Base-by-base conservation (phyloP, 2,888 invertebrate species). In the Ligdia adustata region DNA sequence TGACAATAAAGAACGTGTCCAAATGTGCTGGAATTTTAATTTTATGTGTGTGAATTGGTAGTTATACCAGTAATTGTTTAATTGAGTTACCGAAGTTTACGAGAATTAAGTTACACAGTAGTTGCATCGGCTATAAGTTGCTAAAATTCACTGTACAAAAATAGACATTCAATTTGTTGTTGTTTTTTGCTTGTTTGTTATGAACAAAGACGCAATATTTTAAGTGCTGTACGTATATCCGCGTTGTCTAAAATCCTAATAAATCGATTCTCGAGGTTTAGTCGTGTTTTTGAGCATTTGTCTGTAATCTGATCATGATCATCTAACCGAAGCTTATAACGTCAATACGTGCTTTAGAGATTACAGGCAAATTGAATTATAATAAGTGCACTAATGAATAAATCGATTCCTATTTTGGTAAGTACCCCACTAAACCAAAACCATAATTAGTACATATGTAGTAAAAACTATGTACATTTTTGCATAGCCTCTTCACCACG, bases 311-410 rank as follows among this genome's bases (percentile, higher is more conserved):
- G 22, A 15, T 33, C 20, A 33, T 0, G 32, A 3, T 9, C 34
- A 45, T 45, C 26, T 5, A 29, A 35, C 13, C 35, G n/a, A 16
- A 42, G 34, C 43, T 47, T 41, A 38, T 42, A n/a, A n/a, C 46
- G 45, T 33, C 26, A 27, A 22, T n/a, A n/a, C 37, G 27, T 37
- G 37, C 11, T 37, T 3, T 16, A n/a, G 12, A 26, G 37, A 37
- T 37, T 54, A 49, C 38, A 52, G n/a, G n/a, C n/a, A n/a, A n/a
- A n/a, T n/a, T n/a, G n/a, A n/a, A n/a, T n/a, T n/a, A n/a, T n/a
- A n/a, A n/a, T n/a, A n/a, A n/a, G n/a, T n/a, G n/a, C n/a, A n/a
- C n/a, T n/a, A n/a, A n/a, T n/a, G n/a, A n/a, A n/a, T n/a, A n/a
- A n/a, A n/a, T n/a, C n/a, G n/a, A n/a, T n/a, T n/a, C n/a, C n/a